Evolutionary conservation across 2,113 vertebrate species (phyloP).

Genomic region (Paradisaea rubra): DNA sequence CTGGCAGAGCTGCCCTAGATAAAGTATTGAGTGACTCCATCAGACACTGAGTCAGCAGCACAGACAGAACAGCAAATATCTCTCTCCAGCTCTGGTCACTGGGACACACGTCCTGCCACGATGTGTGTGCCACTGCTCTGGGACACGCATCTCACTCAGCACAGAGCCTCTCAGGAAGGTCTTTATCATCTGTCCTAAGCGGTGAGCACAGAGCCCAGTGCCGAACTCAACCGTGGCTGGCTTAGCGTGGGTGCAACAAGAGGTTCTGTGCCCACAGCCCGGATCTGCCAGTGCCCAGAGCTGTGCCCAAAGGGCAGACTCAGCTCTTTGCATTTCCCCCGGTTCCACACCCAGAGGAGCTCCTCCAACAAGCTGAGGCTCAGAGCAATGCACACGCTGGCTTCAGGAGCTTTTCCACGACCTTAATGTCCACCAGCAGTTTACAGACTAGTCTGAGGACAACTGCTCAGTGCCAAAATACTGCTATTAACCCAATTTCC

Average conservation of each 20-base stretch:
- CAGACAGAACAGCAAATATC: not conserved
- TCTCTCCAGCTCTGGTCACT: not conserved
- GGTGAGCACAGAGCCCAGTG: not conserved
- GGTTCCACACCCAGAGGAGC: not conserved
- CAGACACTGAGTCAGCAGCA: slow-evolving; percentile 12
- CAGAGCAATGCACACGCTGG: not conserved
- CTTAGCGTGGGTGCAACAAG: rapidly evolving
- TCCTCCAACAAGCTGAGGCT: rapidly evolving
- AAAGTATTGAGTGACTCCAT: rapidly evolving
- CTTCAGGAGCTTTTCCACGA: not conserved
- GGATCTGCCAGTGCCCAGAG: not conserved
- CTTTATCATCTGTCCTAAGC: not conserved
- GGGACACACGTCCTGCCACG: not conserved
- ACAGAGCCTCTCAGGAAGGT: not conserved
- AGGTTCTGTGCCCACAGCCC: not conserved
- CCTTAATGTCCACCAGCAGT: not conserved
- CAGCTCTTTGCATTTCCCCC: not conserved
- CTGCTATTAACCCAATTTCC: not conserved
- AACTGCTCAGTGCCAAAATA: not conserved
- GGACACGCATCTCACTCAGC: rapidly evolving
- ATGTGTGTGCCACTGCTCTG: rapidly evolving
- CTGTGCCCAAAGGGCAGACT: not conserved
- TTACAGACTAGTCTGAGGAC: not conserved
- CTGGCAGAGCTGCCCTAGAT: not conserved
- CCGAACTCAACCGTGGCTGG: not conserved